Evolutionary conservation across 2,797 vertebrate species (phyloP).

Genomic region (Cuculus canorus): DNA sequence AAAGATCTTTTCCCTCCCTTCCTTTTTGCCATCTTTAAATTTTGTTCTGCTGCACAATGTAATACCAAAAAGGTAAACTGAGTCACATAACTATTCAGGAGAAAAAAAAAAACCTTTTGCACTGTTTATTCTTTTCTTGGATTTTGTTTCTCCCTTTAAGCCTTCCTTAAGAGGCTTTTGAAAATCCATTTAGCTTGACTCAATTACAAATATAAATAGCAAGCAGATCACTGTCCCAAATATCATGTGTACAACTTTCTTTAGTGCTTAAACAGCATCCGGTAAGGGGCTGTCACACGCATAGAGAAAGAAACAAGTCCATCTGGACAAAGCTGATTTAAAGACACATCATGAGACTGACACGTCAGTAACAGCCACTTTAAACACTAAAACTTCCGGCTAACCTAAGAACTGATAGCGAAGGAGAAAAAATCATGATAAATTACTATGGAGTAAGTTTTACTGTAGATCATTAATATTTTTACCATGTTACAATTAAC

Average conservation of each 20-base stretch:
- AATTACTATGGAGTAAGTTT: not conserved
- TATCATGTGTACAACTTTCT: not conserved
- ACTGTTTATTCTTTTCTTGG: not conserved
- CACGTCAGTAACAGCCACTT: not conserved
- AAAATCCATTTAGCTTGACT: conserved; percentile 64
- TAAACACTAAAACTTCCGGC: not conserved
- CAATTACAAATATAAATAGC: conserved; percentile 59
- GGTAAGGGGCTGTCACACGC: not conserved
- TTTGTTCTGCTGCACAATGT: not conserved
- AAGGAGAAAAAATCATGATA: not conserved
- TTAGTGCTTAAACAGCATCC: not conserved
- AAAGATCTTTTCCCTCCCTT: not conserved
- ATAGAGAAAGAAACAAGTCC: not conserved
- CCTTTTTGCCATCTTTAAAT: not conserved
- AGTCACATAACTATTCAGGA: not conserved
- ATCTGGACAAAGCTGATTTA: conserved; percentile 34
- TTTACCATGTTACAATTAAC: not conserved
- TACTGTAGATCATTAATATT: not conserved
- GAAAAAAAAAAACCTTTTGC: not conserved
- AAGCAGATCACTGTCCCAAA: conserved; percentile 52
- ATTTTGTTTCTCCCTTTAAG: conserved; percentile 25
- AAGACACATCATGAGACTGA: not conserved
- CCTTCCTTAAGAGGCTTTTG: conserved; percentile 60
- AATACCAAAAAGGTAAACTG: not conserved
- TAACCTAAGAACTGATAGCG: not conserved